Evolutionary conservation across 2,797 vertebrate species (phyloP).

Genomic region (Zenarchopterus dispar): DNA sequence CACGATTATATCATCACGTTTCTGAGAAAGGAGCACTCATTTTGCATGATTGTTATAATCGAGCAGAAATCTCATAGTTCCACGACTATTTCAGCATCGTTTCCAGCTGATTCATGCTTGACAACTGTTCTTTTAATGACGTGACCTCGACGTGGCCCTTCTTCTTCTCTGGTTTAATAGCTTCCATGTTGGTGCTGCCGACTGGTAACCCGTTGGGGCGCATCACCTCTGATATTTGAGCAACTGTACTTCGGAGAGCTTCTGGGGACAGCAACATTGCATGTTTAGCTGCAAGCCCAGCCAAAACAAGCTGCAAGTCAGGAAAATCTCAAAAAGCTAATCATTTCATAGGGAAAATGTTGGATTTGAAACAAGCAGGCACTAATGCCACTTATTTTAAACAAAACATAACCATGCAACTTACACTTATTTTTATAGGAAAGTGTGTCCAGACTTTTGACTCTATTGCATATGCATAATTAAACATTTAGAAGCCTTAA

Average conservation of each 20-base stretch:
- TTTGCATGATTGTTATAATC: background rate
- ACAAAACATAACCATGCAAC: background rate
- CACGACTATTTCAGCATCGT: background rate
- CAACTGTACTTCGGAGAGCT: background rate
- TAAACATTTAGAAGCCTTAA: background rate
- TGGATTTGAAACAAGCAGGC: background rate
- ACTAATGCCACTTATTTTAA: background rate
- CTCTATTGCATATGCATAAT: too few relatives aligned
- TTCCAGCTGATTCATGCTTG: background rate
- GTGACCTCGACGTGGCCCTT: background rate
- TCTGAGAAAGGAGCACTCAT: background rate
- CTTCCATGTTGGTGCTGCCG: background rate
- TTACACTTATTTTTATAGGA: background rate
- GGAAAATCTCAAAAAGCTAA: background rate
- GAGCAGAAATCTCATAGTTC: background rate
- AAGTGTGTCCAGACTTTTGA: background rate
- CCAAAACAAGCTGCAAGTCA: background rate
- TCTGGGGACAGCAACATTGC: too few relatives aligned
- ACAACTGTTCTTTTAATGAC: constrained; percentile 1
- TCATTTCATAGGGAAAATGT: too few relatives aligned
- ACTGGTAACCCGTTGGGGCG: background rate
- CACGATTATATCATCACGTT: constrained; percentile 5
- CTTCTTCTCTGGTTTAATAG: background rate
- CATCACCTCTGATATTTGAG: background rate
- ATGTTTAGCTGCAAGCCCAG: background rate